Percentiles rank a stretch among this genome's conserved stretches.
Evolutionary conservation across 2,797 vertebrate species (phyloP).

Genomic region (Agapornis canus): DNA sequence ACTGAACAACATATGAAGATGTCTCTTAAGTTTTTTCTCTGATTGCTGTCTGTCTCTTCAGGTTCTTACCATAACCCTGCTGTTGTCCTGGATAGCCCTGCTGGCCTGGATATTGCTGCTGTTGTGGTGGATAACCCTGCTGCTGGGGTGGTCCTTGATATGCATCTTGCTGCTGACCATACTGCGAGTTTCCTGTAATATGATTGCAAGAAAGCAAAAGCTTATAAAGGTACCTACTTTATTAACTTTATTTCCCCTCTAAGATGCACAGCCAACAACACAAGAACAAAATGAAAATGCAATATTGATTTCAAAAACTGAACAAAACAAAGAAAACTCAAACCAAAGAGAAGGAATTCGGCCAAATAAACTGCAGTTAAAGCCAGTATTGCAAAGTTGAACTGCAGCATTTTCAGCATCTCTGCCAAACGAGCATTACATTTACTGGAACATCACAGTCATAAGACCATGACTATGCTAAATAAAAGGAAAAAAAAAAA

Average conservation of each 20-base stretch:
- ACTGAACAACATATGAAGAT: background rate
- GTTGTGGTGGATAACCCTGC: slow-evolving; percentile 93
- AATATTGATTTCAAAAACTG: slow-evolving; percentile 75
- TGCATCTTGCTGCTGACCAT: slow-evolving; percentile 94
- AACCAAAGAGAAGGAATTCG: slow-evolving; percentile 82
- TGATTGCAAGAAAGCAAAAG: slow-evolving; percentile 62
- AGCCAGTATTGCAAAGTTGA: slow-evolving; percentile 81
- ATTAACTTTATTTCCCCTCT: slow-evolving; percentile 18
- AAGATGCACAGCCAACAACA: slow-evolving; percentile 81
- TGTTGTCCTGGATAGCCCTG: slow-evolving; percentile 96
- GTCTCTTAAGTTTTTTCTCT: background rate
- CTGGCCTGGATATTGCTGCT: slow-evolving; percentile 87
- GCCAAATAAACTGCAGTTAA: slow-evolving; percentile 84
- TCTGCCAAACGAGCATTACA: slow-evolving; percentile 83
- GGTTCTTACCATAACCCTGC: slow-evolving; percentile 91
- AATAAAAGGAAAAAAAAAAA: slow-evolving; percentile 74
- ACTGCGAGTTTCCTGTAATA: slow-evolving; percentile 92
- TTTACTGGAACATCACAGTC: slow-evolving; percentile 81
- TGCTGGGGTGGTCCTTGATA: slow-evolving; percentile 97
- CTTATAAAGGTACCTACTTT: slow-evolving; percentile 51
- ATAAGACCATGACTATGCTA: slow-evolving; percentile 81
- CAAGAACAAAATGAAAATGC: slow-evolving; percentile 79
- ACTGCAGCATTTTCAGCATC: slow-evolving; percentile 81
- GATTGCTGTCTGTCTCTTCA: background rate
- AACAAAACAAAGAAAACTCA: slow-evolving; percentile 80